Conservation (phyloP, 1,140 invertebrate genomes). For the Cydia amplana region DNA sequence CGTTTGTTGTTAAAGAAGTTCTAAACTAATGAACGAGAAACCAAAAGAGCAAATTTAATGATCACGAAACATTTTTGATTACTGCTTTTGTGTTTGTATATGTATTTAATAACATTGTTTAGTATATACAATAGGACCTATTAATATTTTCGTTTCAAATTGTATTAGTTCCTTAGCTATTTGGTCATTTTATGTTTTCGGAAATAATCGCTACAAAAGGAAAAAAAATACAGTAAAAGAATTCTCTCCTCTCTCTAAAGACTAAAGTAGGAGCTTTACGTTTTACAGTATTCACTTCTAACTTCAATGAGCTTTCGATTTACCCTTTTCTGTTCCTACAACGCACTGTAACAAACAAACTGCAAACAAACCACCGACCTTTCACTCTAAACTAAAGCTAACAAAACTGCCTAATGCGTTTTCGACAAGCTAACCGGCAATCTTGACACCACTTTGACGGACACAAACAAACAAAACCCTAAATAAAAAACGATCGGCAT, state of each 20-base stretch:
- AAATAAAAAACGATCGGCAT: conserved; percentile 28
- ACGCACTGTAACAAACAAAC: conserved; percentile 1
- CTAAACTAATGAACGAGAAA: neutral
- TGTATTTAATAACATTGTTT: too few relatives aligned
- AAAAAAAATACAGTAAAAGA: neutral
- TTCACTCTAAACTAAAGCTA: neutral
- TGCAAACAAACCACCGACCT: conserved; percentile 13
- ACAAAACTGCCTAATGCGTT: conserved; percentile 25
- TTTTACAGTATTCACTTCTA: neutral
- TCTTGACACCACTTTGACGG: conserved; percentile 22
- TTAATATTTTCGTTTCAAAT: too few relatives aligned
- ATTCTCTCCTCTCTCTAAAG: too few relatives aligned
- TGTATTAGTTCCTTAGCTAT: too few relatives aligned
- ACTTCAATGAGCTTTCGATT: neutral
- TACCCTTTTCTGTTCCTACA: neutral
- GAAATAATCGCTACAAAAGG: too few relatives aligned
- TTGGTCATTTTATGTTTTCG: too few relatives aligned
- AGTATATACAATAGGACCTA: too few relatives aligned
- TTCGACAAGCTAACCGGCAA: conserved; percentile 23
- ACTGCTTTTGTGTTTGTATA: too few relatives aligned
- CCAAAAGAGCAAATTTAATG: too few relatives aligned
- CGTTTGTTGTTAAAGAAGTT: neutral
- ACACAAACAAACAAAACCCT: conserved; percentile 18
- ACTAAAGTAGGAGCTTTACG: too few relatives aligned
- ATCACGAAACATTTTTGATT: too few relatives aligned